Percentiles rank a stretch among this genome's conserved stretches.
These are phyloP conservation scores for Sarcophaga rosellei DNA, from an alignment of 2,888 invertebrate species.

Conservation along the genomic window DNA sequence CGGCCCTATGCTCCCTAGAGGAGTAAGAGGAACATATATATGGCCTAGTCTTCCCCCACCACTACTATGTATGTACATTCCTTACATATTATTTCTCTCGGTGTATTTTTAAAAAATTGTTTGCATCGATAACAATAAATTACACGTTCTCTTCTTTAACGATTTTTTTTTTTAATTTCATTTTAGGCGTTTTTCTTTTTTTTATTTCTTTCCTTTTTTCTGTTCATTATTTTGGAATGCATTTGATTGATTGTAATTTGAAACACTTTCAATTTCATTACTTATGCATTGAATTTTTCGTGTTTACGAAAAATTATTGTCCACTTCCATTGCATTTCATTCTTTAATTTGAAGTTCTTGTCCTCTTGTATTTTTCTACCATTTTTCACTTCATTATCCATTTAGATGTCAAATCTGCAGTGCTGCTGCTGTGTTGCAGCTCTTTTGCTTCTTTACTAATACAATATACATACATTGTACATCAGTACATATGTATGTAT, in stretches of 20 bases:
- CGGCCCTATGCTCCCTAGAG: no score
- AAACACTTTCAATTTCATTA: slow-evolving; percentile 69
- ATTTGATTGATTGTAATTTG: slow-evolving; percentile 58
- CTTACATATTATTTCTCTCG: slow-evolving; percentile 15
- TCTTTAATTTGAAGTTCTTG: slow-evolving; percentile 5
- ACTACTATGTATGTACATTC: no score
- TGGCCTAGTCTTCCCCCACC: no score
- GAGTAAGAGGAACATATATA: no score
- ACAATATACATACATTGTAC: no score
- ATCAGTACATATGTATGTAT: no score
- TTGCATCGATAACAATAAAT: slow-evolving; percentile 33
- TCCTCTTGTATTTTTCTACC: neutral
- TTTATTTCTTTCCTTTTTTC: slow-evolving; percentile 5
- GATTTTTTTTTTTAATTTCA: no score
- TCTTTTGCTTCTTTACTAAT: neutral
- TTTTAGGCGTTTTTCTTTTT: neutral
- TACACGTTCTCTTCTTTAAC: no score
- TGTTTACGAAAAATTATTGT: slow-evolving; percentile 12
- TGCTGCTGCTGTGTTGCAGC: neutral
- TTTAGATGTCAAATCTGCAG: slow-evolving; percentile 20
- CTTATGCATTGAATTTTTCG: slow-evolving; percentile 62
- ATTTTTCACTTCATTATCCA: slow-evolving; percentile 18
- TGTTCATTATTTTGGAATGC: neutral
- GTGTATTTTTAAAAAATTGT: slow-evolving; percentile 18
- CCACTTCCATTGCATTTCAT: neutral